Conservation (phyloP, 2,888 invertebrate species). For the Anaspis maculata region DNA sequence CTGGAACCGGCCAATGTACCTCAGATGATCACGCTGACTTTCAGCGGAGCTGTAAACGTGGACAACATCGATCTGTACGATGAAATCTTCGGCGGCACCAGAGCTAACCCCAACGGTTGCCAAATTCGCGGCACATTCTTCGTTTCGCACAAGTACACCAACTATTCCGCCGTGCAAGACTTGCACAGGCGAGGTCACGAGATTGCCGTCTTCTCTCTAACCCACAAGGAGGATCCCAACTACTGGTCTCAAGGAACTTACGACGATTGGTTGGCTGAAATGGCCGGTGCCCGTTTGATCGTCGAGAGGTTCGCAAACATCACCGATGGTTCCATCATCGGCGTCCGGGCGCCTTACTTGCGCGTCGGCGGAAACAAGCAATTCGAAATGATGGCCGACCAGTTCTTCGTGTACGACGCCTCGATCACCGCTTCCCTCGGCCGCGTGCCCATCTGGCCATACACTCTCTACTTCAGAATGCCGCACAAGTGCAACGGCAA, state of each 20-base stretch:
- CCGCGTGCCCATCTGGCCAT: constrained; percentile 93
- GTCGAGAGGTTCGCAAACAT: constrained; percentile 86
- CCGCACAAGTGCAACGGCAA: constrained; percentile 93
- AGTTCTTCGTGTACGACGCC: constrained; percentile 90
- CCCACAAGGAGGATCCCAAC: constrained; percentile 85
- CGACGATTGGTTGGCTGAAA: constrained; percentile 90
- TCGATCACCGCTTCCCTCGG: constrained; percentile 85
- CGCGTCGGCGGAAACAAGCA: constrained; percentile 90
- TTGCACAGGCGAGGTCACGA: constrained; percentile 85
- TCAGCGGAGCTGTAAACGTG: constrained; percentile 87
- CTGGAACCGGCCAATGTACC: constrained; percentile 80
- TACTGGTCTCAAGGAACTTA: constrained; percentile 84
- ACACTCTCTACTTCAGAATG: constrained; percentile 94
- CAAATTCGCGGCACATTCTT: constrained; percentile 85
- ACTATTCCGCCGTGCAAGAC: constrained; percentile 85
- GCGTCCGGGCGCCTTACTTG: constrained; percentile 79
- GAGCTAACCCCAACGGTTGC: constrained; percentile 83
- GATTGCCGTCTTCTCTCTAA: constrained; percentile 84
- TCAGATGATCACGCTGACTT: constrained; percentile 88
- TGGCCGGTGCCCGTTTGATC: constrained; percentile 85
- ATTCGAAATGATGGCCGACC: constrained; percentile 95
- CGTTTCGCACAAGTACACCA: constrained; percentile 86
- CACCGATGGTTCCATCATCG: constrained; percentile 84
- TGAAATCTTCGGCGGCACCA: constrained; percentile 77
- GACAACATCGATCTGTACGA: constrained; percentile 90